These are phyloP conservation scores for Heteromyza rotundicornis DNA, from an alignment of 2,888 invertebrate genomes.

Conservation along the genomic window DNA sequence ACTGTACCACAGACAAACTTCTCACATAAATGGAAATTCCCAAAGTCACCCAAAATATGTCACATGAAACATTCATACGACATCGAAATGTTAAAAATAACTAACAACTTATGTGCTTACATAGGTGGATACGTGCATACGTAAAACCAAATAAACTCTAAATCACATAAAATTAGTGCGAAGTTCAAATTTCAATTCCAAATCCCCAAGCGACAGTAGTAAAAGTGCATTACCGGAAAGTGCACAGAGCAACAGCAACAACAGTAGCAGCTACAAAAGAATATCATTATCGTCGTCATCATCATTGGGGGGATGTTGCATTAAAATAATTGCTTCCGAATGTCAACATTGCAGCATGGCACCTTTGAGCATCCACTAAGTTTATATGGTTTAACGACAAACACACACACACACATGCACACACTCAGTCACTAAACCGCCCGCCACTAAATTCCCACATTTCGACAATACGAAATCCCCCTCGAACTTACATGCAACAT, in stretches of 20 bases:
- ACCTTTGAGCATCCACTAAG: neutral
- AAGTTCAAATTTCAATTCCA: constrained; percentile 10
- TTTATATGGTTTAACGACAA: too few species aligned
- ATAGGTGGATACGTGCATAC: too few species aligned
- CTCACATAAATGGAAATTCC: neutral
- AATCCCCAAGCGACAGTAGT: constrained; percentile 2
- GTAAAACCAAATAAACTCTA: too few species aligned
- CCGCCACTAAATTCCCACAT: too few species aligned
- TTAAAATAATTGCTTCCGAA: constrained; percentile 60
- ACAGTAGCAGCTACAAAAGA: too few species aligned
- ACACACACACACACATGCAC: neutral
- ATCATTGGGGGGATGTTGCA: constrained; percentile 33
- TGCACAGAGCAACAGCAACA: too few species aligned
- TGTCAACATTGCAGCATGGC: constrained; percentile 40
- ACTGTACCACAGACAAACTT: neutral
- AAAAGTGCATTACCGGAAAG: too few species aligned
- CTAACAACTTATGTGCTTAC: too few species aligned
- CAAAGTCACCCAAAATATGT: neutral
- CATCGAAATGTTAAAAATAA: too few species aligned
- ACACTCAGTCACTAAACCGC: neutral
- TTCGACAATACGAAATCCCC: neutral
- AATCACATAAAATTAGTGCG: constrained; percentile 3
- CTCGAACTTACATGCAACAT: neutral
- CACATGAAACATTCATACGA: neutral
- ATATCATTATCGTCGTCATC: too few species aligned